These are phyloP conservation scores for Eubucco bourcierii DNA, from an alignment of 2,113 vertebrate genomes.

Conservation along the genomic window DNA sequence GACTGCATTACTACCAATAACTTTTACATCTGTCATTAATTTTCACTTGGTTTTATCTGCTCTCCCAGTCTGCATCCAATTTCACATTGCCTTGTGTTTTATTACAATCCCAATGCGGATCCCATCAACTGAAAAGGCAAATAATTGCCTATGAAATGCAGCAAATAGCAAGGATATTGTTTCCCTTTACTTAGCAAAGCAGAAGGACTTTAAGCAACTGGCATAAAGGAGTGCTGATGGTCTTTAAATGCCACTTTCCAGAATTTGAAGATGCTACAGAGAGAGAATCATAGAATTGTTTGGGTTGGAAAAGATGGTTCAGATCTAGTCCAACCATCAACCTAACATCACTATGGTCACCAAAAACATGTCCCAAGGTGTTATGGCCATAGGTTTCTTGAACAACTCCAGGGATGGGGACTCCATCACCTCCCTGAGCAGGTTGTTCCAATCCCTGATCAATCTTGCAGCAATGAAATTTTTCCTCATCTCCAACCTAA, in stretches of 20 bases:
- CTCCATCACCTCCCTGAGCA: too few species aligned
- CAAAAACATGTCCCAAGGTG: too few species aligned
- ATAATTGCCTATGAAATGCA: slow-evolving; percentile 58
- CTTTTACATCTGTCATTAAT: slow-evolving; percentile 70
- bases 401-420: too few species aligned
- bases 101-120: slow-evolving; percentile 57
- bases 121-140: slow-evolving; percentile 52
- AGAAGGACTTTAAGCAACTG: not conserved
- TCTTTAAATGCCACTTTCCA: not conserved
- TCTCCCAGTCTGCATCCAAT: slow-evolving; percentile 53
- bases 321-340: too few species aligned
- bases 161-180: slow-evolving; percentile 30
- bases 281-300: too few species aligned
- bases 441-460: too few species aligned
- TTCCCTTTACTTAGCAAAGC: slow-evolving; percentile 22
- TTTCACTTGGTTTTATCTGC: slow-evolving; percentile 67
- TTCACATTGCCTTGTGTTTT: slow-evolving; percentile 70
- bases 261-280: not conserved
- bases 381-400: too few species aligned
- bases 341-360: too few species aligned
- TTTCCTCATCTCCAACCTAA: too few species aligned
- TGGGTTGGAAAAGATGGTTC: too few species aligned
- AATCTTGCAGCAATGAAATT: too few species aligned
- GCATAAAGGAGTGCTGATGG: not conserved
- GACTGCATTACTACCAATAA: slow-evolving; percentile 38